Evolutionary conservation across 2,797 vertebrate genomes (phyloP), one percentile per base, ranked within the genome.

Genomic region (Allobates femoralis): DNA sequence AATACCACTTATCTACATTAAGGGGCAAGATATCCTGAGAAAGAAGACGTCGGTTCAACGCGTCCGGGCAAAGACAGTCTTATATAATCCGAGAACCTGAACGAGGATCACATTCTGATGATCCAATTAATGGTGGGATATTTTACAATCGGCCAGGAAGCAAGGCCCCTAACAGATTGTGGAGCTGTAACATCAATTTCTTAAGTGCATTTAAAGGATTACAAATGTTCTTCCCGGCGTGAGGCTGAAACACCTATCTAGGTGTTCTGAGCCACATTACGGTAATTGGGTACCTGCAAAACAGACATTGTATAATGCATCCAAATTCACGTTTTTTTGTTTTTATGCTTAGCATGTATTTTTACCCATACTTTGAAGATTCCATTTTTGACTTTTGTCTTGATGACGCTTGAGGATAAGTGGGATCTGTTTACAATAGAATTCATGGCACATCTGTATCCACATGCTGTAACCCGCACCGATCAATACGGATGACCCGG

Each of bases 201-300:
- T 94, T 99, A 99, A 99, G 98, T 99, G 98, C 98, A 98, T 99
- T 98, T 99, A 99, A 97, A 96, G 97, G 97, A 99, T 99, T 99
- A 99, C 93, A 95, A 96, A 97, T 95, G 95, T 95, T 95, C 95
- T 95, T 94, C 95, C 93, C 93, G 95, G 94, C 93, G 95, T 93
- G 90, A 94, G 95, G 95, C 90, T 93, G 94, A 95, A 95, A 95
- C 94, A 95, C 94, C 94, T 94, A 93, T 92, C 81, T 92, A 93
- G 93, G 94, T 94, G 93, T 92, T 95, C 91, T 92, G 93, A 94
- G 92, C 94, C 95, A 93, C 96, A 96, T 97, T 97, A 96, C 93
- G 90, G 94, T 96, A 96, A 96, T 96, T 96, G 96, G 94, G 93
- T 94, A 93, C 93, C 92, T 93, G 94, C 94, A 94, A 95, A 94